These are phyloP conservation scores for Channallabes apus DNA, from an alignment of 2,797 vertebrate genomes.

Conservation along the genomic window DNA sequence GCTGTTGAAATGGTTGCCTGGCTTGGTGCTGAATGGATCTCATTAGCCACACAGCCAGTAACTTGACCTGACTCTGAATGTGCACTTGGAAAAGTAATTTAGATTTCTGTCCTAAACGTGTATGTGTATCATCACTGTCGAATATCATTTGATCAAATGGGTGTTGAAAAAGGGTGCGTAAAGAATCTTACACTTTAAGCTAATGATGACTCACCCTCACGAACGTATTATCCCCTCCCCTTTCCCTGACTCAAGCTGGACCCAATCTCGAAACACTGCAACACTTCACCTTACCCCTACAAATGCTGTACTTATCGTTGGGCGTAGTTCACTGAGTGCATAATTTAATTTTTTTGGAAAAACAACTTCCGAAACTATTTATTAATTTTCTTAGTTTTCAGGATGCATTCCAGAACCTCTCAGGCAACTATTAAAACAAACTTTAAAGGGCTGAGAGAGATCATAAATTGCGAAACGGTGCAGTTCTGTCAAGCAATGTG, in stretches of 20 bases:
- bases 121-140: slow-evolving; percentile 40
- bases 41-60: slow-evolving; percentile 18
- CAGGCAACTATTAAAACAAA: slow-evolving; percentile 60
- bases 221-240: neutral
- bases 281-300: slow-evolving; percentile 44
- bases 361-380: slow-evolving; percentile 53
- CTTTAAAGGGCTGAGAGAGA: slow-evolving; percentile 59
- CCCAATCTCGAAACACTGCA: neutral
- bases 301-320: slow-evolving; percentile 59
- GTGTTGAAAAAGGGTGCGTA: slow-evolving; percentile 33
- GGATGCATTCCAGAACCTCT: slow-evolving; percentile 58
- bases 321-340: slow-evolving; percentile 58
- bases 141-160: slow-evolving; percentile 48
- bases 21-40: slow-evolving; percentile 33
- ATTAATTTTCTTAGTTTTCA: slow-evolving; percentile 28
- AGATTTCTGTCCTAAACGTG: slow-evolving; percentile 28
- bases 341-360: slow-evolving; percentile 50
- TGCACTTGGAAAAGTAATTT: slow-evolving; percentile 49
- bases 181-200: slow-evolving; percentile 8
- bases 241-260: neutral
- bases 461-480: slow-evolving; percentile 59
- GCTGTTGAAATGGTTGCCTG: slow-evolving; percentile 34
- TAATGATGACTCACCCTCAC: slow-evolving; percentile 36
- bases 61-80: slow-evolving; percentile 22
- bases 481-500: slow-evolving; percentile 47